Evolutionary conservation across 2,797 vertebrate species (phyloP), one percentile per base, ranked within the genome.

Genomic region (Lemur catta): DNA sequence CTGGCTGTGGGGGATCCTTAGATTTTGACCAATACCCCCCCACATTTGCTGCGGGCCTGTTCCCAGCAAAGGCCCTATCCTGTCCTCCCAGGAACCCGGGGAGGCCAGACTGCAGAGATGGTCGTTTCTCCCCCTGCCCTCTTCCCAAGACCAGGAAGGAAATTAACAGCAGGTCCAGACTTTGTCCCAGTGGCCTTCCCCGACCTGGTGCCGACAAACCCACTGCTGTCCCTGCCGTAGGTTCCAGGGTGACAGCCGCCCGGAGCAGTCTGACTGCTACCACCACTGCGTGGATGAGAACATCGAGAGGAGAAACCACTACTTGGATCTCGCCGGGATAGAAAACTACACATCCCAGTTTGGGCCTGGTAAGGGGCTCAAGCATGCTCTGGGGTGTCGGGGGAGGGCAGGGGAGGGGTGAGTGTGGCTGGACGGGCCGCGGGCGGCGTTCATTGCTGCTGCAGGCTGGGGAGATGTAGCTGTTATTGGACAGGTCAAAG

Each of bases 301-400:
- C 98, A 99, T 99, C 92, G 99, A 99, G 98, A 99, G 99, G 98
- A 99, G 99, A 99, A 99, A 99, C 99, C 99, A 99, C 99, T 99
- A 99, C 98, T 99, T 99, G 98, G 99, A 99, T 98, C 99, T 99
- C 97, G 99, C 99, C 14, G 99, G 99, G 97, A 99, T 99, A 87
- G 99, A 99, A 98, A 99, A 99, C 99, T 99, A 99, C 98, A 99
- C 99, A 0, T 99, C 99, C 76, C 99, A 99, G 98, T 99, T 99
- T 90, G 99, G 99, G 97, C 98, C 99, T 97, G 99, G 99, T 99
- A 98, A 98, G 99, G 59, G 97, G 74, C 57, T 1, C 43, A 1
- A 9, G 33, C n/a, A 15, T 20, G 33, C 14, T 0, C 10, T 3
- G 6, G 8, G 50, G 14, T 4, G 0, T 8, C 10, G 43, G 46